Base-by-base conservation (phyloP, 2,113 vertebrate genomes). In the Leucosticte australis region DNA sequence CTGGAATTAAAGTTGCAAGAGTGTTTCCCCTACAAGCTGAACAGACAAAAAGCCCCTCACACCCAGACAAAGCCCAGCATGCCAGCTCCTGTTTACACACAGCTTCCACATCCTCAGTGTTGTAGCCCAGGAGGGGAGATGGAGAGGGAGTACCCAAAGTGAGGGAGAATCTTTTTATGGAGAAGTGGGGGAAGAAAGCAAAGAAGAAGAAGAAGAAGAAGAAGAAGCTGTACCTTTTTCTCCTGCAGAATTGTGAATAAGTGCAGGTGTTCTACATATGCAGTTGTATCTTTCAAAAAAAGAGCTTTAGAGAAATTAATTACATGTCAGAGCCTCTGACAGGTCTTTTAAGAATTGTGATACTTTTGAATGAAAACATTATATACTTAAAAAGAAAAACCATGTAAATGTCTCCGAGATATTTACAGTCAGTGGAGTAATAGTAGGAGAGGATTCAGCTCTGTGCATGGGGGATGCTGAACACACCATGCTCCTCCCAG, bases 291-390 rank as follows among this genome's bases (percentile, higher is more conserved):
- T 95, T 70, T 94, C 87, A 91, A n/a, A 87, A 93, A 94, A 94
- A 86, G 93, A 96, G 94, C 95, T 96, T 94, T 81, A 92, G 90
- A 95, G 95, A 97, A 97, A 97, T 97, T 96, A 97, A 97, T 96
- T 95, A 90, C 93, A 90, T 96, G 95, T 97, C 96, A 97, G 93
- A 94, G 93, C 79, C 93, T 92, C 93, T 96, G 95, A 96, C 95
- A 96, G 95, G 94, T 96, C 94, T 96, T 97, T 94, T 90, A 96
- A 96, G 96, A 95, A 96, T 95, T 95, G 94, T 83, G 93, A 96
- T 95, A 96, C 94, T 96, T 96, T 91, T 97, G 95, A 96, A 97
- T 97, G 96, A 96, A 97, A 97, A 96, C 93, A 96, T 95, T 97
- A 94, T 95, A 95, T 79, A 93, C 95, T 96, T 96, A 93, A 96